Percentiles rank a stretch among this genome's conserved stretches.
These are phyloP conservation scores for Microplitis manilae DNA, from an alignment of 2,888 invertebrate genomes.

Conservation along the genomic window DNA sequence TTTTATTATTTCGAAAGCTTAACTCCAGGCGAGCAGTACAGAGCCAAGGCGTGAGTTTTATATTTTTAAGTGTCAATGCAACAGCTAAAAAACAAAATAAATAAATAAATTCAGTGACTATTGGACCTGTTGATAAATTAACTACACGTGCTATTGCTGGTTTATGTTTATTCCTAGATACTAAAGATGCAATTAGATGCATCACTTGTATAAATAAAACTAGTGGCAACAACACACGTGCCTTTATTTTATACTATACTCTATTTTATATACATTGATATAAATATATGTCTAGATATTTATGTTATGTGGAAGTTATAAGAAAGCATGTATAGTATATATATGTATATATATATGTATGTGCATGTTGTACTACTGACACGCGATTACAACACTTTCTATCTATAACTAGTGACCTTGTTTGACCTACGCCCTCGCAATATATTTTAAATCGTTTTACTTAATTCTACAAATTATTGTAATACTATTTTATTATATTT, in stretches of 20 bases:
- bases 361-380: slow-evolving; percentile 32
- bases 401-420: slow-evolving; percentile 60
- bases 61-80: neutral
- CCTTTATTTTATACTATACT: slow-evolving; percentile 34
- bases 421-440: slow-evolving; percentile 54
- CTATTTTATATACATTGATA: neutral
- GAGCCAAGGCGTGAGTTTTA: neutral
- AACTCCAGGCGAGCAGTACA: too few species aligned
- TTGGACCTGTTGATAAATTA: neutral
- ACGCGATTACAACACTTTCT: slow-evolving; percentile 53
- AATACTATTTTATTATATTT: neutral
- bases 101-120: neutral
- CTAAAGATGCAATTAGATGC: slow-evolving; percentile 63
- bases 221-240: slow-evolving; percentile 61
- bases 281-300: neutral
- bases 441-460: slow-evolving; percentile 35
- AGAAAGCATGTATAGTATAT: slow-evolving; percentile 21
- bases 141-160: neutral
- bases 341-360: slow-evolving; percentile 1
- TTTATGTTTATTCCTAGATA: slow-evolving; percentile 23
- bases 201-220: slow-evolving; percentile 47
- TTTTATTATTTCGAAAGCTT: neutral
- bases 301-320: neutral
- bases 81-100: neutral
- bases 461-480: neutral